phyloP scores from a whole-genome alignment of 2,888 invertebrate genomes.

The Lepeophtheirus nordmannii region DNA sequence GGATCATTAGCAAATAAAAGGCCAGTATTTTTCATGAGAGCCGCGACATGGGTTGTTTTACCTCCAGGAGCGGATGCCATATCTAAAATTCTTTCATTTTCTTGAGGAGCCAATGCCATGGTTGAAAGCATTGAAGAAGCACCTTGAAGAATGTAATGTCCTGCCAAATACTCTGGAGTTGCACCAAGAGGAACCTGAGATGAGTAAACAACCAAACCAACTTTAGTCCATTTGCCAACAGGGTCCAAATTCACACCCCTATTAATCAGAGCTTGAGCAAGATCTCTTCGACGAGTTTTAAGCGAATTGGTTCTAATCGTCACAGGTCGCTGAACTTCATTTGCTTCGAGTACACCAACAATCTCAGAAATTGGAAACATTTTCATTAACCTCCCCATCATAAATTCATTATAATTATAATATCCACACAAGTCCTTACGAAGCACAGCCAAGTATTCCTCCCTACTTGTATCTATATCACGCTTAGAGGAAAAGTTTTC shows the following conservation, averaged over 20 bases:
- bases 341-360: constrained; percentile 86
- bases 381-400: constrained; percentile 81
- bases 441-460: constrained; percentile 65
- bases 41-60: constrained; percentile 92
- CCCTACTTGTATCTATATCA: constrained; percentile 46
- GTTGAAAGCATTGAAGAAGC: constrained; percentile 93
- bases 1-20: constrained; percentile 88
- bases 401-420: constrained; percentile 89
- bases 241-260: constrained; percentile 96
- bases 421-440: constrained; percentile 72
- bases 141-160: constrained; percentile 82
- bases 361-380: constrained; percentile 71
- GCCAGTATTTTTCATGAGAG: constrained; percentile 96
- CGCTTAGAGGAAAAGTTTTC: constrained; percentile 48
- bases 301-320: constrained; percentile 69
- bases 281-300: constrained; percentile 74
- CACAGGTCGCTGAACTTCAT: constrained; percentile 81
- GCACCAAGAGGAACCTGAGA: constrained; percentile 93
- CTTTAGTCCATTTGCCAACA: constrained; percentile 95
- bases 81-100: constrained; percentile 81
- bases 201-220: constrained; percentile 87
- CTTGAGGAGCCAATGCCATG: constrained; percentile 92
- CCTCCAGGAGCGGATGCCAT: constrained; percentile 98
- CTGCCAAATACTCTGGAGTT: constrained; percentile 95
- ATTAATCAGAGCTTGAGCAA: constrained; percentile 78